phyloP scores from a whole-genome alignment of 2,888 invertebrate genomes.

The Zhuqinia jingwanae region DNA sequence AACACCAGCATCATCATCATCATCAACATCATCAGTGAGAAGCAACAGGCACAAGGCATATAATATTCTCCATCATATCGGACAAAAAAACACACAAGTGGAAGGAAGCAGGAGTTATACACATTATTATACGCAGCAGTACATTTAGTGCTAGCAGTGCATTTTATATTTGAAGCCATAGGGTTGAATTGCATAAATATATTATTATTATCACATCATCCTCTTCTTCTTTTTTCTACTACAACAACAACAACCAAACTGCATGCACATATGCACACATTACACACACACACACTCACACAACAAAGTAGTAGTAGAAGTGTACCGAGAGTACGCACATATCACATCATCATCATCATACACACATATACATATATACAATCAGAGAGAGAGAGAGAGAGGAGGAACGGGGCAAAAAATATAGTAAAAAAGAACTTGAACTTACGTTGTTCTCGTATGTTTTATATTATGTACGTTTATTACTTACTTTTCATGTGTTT shows the following conservation, averaged over 20 bases:
- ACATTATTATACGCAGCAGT: neutral
- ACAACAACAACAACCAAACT: too few species aligned
- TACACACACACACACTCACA: too few species aligned
- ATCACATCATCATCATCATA: constrained; percentile 32
- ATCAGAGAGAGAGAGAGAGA: neutral
- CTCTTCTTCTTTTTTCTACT: constrained; percentile 6
- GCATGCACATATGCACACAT: constrained; percentile 54
- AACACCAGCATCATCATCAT: constrained; percentile 46
- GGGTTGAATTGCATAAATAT: constrained; percentile 65
- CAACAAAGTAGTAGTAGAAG: constrained; percentile 35
- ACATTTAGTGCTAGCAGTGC: neutral
- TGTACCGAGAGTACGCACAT: constrained; percentile 12
- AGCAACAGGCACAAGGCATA: constrained; percentile 70
- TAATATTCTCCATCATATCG: constrained; percentile 60
- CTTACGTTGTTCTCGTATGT: constrained; percentile 55
- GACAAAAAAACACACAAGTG: constrained; percentile 39
- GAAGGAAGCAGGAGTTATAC: constrained; percentile 28
- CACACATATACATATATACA: constrained; percentile 38
- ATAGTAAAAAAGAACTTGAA: constrained; percentile 70
- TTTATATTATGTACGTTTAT: constrained; percentile 31
- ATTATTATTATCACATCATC: constrained; percentile 40
- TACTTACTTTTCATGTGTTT: constrained; percentile 54
- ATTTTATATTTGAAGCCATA: constrained; percentile 48
- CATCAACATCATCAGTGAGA: constrained; percentile 32
- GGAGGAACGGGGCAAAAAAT: constrained; percentile 37